phyloP scores from a whole-genome alignment of 2,797 vertebrate genomes.

The Sebastes elongatus region DNA sequence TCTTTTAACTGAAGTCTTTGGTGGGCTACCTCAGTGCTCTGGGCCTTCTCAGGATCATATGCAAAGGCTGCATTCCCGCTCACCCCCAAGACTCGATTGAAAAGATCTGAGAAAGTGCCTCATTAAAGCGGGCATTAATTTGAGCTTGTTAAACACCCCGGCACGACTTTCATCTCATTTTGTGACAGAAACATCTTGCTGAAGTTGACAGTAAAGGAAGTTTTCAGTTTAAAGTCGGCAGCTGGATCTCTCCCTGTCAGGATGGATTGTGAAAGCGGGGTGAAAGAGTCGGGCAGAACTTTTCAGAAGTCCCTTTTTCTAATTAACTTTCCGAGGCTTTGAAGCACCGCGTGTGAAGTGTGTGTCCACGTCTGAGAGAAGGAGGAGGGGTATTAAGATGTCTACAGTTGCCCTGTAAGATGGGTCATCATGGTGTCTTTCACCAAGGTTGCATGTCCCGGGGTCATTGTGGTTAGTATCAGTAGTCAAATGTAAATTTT shows the following conservation, averaged over 20 bases:
- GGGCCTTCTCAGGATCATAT: slow-evolving; percentile 8
- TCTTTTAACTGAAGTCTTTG: slow-evolving; percentile 8
- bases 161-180: slow-evolving; percentile 55
- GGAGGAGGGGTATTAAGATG: neutral
- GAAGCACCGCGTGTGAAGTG: slow-evolving; percentile 18
- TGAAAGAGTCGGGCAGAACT: slow-evolving; percentile 18
- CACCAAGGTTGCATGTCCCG: neutral
- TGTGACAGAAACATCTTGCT: slow-evolving; percentile 40
- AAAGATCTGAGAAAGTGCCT: slow-evolving; percentile 46
- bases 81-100: slow-evolving; percentile 22
- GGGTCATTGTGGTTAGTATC: neutral
- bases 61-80: slow-evolving; percentile 33
- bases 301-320: slow-evolving; percentile 44
- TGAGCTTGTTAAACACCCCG: slow-evolving; percentile 49
- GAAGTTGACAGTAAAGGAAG: slow-evolving; percentile 49
- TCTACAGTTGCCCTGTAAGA: neutral
- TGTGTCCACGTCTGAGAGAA: slow-evolving; percentile 24
- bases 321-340: slow-evolving; percentile 54
- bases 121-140: slow-evolving; percentile 52
- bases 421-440: neutral
- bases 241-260: slow-evolving; percentile 24
- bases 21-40: neutral
- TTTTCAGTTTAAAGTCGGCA: slow-evolving; percentile 43
- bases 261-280: slow-evolving; percentile 22
- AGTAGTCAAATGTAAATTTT: neutral